These are phyloP conservation scores for Ormyrus nitidulus DNA, from an alignment of 2,888 invertebrate genomes.

Conservation along the genomic window DNA sequence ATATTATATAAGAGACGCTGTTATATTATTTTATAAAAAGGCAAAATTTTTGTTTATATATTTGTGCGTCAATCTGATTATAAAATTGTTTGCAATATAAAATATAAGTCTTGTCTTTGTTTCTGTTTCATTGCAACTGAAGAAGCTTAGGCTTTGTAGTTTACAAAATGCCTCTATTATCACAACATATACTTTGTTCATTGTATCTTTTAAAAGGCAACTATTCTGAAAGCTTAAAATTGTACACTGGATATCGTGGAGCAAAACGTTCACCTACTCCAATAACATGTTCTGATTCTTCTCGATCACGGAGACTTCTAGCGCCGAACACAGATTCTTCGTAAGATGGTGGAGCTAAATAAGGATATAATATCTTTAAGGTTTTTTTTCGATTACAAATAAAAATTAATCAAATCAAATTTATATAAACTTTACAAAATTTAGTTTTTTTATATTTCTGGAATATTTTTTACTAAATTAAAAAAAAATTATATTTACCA, in stretches of 20 bases:
- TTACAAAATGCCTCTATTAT: constrained; percentile 48
- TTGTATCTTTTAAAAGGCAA: constrained; percentile 32
- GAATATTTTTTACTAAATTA: constrained; percentile 55
- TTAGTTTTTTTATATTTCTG: neutral
- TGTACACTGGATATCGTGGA: constrained; percentile 74
- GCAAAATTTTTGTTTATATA: constrained; percentile 11
- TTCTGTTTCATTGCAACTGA: constrained; percentile 36
- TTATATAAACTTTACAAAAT: neutral
- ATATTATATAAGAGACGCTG: constrained; percentile 29
- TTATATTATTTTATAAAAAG: constrained; percentile 37
- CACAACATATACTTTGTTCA: constrained; percentile 49
- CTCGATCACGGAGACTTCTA: constrained; percentile 80
- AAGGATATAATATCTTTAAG: neutral
- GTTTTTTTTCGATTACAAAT: too few species aligned
- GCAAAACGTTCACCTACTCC: constrained; percentile 68
- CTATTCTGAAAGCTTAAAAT: constrained; percentile 55
- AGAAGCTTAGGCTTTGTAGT: constrained; percentile 36
- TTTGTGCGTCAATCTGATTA: constrained; percentile 39
- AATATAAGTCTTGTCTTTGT: constrained; percentile 45
- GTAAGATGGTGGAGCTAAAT: constrained; percentile 81
- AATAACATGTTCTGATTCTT: constrained; percentile 78
- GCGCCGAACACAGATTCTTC: constrained; percentile 81
- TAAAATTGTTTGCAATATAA: constrained; percentile 43
- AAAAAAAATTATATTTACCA: constrained; percentile 72
- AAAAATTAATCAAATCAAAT: too few species aligned